These are phyloP conservation scores for Littorina saxatilis DNA, from an alignment of 1,140 invertebrate genomes.

Conservation along the genomic window DNA sequence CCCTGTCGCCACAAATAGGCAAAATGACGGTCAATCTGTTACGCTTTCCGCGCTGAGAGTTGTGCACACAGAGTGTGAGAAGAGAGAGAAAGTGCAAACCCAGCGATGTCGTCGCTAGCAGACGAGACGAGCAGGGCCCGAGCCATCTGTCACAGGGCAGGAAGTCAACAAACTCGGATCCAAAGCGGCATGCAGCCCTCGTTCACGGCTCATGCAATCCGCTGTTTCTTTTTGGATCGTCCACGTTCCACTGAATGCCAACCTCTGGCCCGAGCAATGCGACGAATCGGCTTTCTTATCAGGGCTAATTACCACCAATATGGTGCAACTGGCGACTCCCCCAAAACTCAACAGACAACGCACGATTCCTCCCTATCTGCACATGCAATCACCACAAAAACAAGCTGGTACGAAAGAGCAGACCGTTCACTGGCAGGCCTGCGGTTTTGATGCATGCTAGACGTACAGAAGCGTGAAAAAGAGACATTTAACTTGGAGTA, in stretches of 20 bases:
- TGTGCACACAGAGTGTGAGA: neutral
- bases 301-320: constrained; percentile 36
- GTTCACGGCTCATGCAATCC: too few relatives aligned
- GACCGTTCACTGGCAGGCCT: neutral
- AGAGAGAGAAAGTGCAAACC: constrained; percentile 6
- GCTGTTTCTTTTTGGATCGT: too few relatives aligned
- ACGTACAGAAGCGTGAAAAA: neutral
- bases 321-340: constrained; percentile 30
- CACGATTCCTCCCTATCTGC: neutral
- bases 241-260: too few relatives aligned
- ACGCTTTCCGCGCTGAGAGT: too few relatives aligned
- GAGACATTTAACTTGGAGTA: constrained; percentile 17
- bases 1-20: too few relatives aligned
- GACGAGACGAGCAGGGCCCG: too few relatives aligned
- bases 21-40: too few relatives aligned
- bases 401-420: neutral
- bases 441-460: neutral
- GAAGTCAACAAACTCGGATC: neutral
- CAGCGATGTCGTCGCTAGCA: constrained; percentile 1
- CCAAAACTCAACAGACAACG: constrained; percentile 27
- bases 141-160: constrained; percentile 23
- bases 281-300: constrained; percentile 23
- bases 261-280: too few relatives aligned
- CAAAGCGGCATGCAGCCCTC: too few relatives aligned
- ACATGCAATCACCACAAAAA: constrained; percentile 13